phyloP scores from a whole-genome alignment of 2,797 vertebrate species.

The Crenuchus spilurus region DNA sequence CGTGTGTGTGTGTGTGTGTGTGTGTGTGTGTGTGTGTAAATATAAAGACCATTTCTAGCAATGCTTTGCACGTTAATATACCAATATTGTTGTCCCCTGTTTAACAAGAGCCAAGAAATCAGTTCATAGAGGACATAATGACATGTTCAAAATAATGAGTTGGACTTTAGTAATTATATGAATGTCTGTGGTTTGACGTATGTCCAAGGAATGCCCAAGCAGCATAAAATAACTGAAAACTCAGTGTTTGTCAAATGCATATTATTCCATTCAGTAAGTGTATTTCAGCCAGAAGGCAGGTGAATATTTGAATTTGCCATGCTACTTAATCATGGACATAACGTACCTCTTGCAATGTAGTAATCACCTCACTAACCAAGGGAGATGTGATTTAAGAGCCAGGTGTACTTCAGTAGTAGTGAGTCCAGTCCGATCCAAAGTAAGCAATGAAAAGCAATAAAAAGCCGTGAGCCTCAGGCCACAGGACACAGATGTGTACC shows the following conservation, averaged over 20 bases:
- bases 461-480: conserved; percentile 68
- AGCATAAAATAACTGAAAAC: neutral
- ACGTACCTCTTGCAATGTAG: conserved; percentile 53
- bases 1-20: too few relatives aligned
- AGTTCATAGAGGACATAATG: too few relatives aligned
- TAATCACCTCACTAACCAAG: conserved; percentile 68
- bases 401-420: conserved; percentile 67
- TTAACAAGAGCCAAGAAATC: too few relatives aligned
- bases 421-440: conserved; percentile 64
- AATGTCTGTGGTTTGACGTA: too few relatives aligned
- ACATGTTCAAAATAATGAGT: too few relatives aligned
- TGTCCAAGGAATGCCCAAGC: too few relatives aligned
- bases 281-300: conserved; percentile 1
- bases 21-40: too few relatives aligned
- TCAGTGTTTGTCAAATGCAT: neutral
- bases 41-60: too few relatives aligned
- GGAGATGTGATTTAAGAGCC: conserved; percentile 63
- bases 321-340: conserved; percentile 18
- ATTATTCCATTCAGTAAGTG: neutral
- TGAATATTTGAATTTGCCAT: neutral
- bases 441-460: conserved; percentile 83
- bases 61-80: too few relatives aligned
- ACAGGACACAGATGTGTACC: conserved; percentile 74
- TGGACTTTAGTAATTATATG: too few relatives aligned
- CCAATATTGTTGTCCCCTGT: too few relatives aligned